Evolutionary conservation across 2,113 vertebrate species (phyloP).

Genomic region (Corydoras maculifer): DNA sequence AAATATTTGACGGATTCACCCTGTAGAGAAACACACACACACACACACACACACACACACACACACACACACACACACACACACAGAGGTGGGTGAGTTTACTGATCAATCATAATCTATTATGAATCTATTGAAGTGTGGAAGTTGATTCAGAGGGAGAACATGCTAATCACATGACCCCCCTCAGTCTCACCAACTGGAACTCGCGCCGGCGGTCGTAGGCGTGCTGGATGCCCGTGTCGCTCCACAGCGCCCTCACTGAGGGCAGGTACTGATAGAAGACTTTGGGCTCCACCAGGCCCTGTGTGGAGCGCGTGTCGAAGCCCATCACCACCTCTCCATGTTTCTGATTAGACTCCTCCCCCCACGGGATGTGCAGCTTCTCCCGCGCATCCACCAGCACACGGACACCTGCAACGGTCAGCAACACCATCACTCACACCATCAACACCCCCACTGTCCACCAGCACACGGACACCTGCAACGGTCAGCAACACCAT

Average conservation of each 20-base stretch:
- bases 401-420: constrained; percentile 78
- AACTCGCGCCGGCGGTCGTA: constrained; percentile 93
- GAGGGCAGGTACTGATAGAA: constrained; percentile 81
- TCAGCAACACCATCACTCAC: not conserved
- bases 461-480: too few relatives aligned
- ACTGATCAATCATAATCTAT: too few relatives aligned
- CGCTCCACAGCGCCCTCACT: constrained; percentile 80
- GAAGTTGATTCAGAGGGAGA: too few relatives aligned
- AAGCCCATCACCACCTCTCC: constrained; percentile 89
- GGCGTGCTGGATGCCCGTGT: constrained; percentile 85
- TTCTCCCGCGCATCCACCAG: constrained; percentile 93
- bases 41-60: not conserved
- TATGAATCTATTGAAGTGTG: too few relatives aligned
- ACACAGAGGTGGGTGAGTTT: too few relatives aligned
- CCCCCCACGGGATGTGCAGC: constrained; percentile 90
- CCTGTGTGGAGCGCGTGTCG: constrained; percentile 81
- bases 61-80: too few relatives aligned
- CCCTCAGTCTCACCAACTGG: constrained; percentile 80
- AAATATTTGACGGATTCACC: constrained; percentile 98
- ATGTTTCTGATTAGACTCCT: constrained; percentile 74
- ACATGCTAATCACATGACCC: too few relatives aligned
- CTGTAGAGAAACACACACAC: constrained; percentile 52
- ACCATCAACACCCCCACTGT: too few relatives aligned
- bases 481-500: too few relatives aligned
- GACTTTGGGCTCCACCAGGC: constrained; percentile 77